A percentile compares a stretch with the other conserved stretches of the same genome.
These are phyloP conservation scores for Drosophila lacteicornis DNA, from an alignment of 1,140 invertebrate genomes.

Conservation along the genomic window DNA sequence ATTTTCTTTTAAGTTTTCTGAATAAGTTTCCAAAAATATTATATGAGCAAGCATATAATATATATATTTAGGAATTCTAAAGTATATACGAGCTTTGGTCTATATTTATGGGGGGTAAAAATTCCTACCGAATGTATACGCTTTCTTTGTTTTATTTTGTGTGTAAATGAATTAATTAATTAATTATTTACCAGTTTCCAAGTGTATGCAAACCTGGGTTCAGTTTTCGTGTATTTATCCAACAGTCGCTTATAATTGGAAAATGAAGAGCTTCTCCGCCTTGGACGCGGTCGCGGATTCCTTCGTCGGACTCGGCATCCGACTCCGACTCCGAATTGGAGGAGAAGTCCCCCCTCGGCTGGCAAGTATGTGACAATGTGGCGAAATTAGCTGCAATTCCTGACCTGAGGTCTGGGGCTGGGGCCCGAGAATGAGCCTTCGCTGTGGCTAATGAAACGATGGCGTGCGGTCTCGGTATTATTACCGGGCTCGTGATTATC, in stretches of 20 bases:
- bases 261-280: too few relatives aligned
- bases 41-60: too few relatives aligned
- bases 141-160: not conserved
- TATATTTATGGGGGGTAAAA: too few relatives aligned
- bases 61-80: too few relatives aligned
- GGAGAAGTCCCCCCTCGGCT: not conserved
- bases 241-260: constrained; percentile 50
- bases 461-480: constrained; percentile 8
- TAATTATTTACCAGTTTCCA: not conserved
- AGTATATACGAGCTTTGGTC: too few relatives aligned
- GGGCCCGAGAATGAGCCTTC: not conserved
- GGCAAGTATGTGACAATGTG: constrained; percentile 61
- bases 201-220: not conserved
- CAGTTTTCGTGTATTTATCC: not conserved
- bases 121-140: too few relatives aligned
- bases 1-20: too few relatives aligned
- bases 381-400: constrained; percentile 48
- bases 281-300: too few relatives aligned
- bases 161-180: not conserved
- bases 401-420: not conserved
- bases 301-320: too few relatives aligned
- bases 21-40: too few relatives aligned
- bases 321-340: not conserved
- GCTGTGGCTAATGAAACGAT: constrained; percentile 8
- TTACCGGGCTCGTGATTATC: constrained; percentile 9